phyloP scores from a whole-genome alignment of 2,888 invertebrate species.

The Yponomeuta malinellus region DNA sequence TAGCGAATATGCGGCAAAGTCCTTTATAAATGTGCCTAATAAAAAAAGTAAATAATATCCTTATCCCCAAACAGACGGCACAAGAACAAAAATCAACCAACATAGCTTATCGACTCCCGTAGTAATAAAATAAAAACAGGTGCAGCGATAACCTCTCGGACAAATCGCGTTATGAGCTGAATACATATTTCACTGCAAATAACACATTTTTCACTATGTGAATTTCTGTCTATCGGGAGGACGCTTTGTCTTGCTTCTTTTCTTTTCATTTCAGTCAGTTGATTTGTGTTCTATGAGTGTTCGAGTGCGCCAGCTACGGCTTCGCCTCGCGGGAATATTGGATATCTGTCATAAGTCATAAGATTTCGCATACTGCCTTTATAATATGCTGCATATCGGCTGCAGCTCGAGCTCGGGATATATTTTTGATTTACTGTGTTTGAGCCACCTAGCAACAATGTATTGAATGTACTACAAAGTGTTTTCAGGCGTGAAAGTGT shows the following conservation, averaged over 20 bases:
- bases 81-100: neutral
- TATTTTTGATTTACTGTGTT: conserved; percentile 30
- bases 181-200: conserved; percentile 59
- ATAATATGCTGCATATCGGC: conserved; percentile 44
- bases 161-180: conserved; percentile 20
- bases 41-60: no score
- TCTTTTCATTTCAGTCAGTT: conserved; percentile 46
- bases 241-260: conserved; percentile 58
- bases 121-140: conserved; percentile 1
- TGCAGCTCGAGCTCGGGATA: conserved; percentile 30
- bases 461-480: neutral
- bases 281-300: conserved; percentile 64
- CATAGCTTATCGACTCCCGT: neutral
- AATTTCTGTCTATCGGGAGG: conserved; percentile 59
- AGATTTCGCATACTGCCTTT: conserved; percentile 53
- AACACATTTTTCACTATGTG: conserved; percentile 57
- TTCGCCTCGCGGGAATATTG: conserved; percentile 52
- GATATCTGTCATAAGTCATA: conserved; percentile 63
- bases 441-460: conserved; percentile 15
- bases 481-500: neutral
- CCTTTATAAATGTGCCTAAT: no score
- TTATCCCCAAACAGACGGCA: neutral
- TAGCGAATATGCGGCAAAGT: no score
- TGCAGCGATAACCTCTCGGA: neutral
- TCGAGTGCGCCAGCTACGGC: conserved; percentile 42